Evolutionary conservation across 2,113 vertebrate genomes (phyloP).

Genomic region (Microtus ochrogaster): DNA sequence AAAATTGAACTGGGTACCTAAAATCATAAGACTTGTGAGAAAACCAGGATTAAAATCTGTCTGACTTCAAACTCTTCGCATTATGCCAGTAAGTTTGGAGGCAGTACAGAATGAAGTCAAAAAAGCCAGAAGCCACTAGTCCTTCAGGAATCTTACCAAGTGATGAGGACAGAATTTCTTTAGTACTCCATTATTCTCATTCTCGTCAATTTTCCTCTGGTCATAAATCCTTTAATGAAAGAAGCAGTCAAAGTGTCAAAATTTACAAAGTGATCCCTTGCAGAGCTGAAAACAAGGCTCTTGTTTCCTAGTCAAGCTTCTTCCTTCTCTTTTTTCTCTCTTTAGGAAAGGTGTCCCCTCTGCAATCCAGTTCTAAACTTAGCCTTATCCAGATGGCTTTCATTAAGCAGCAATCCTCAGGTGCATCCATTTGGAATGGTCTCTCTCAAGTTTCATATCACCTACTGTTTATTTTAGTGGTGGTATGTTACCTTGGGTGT

Average conservation of each 20-base stretch:
- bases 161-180: slow-evolving; percentile 98
- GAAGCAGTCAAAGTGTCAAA: slow-evolving; percentile 42
- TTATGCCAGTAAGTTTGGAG: not conserved
- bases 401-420: not conserved
- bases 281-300: not conserved
- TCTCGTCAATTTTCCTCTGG: slow-evolving; percentile 96
- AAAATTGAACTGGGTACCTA: slow-evolving; percentile 2
- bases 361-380: not conserved
- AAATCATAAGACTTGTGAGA: not conserved
- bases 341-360: not conserved
- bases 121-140: not conserved
- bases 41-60: slow-evolving; percentile 47
- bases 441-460: not conserved
- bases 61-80: slow-evolving; percentile 43
- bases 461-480: not conserved
- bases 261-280: not conserved
- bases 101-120: not conserved
- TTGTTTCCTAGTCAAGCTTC: not conserved
- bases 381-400: not conserved
- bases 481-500: not conserved
- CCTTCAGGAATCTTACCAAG: slow-evolving; percentile 86
- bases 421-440: not conserved
- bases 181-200: slow-evolving; percentile 96
- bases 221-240: slow-evolving; percentile 92
- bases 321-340: not conserved